Evolutionary conservation across 2,797 vertebrate species (phyloP).

Genomic region (Lacerta viridis): DNA sequence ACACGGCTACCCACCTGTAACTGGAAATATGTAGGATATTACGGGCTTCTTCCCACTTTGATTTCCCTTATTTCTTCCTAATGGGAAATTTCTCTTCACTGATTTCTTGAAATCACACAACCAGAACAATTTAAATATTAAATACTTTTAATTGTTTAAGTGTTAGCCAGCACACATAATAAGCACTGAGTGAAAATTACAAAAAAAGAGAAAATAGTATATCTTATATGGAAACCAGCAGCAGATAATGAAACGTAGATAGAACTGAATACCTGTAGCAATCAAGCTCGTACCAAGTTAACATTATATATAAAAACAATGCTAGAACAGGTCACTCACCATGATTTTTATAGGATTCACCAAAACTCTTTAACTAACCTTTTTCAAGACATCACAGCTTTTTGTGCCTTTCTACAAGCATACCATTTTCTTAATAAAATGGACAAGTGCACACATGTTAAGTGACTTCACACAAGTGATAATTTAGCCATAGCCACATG

Average conservation of each 20-base stretch:
- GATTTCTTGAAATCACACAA: neutral
- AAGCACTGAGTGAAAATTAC: constrained; percentile 13
- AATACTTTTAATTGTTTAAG: constrained; percentile 62
- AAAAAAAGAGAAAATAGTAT: neutral
- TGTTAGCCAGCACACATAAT: neutral
- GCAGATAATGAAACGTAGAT: neutral
- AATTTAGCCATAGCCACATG: neutral
- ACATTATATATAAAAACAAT: neutral
- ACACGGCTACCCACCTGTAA: no score
- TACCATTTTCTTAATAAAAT: neutral
- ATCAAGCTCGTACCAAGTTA: constrained; percentile 18
- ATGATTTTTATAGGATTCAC: constrained; percentile 46
- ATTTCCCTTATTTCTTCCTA: neutral
- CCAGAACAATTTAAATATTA: constrained; percentile 36
- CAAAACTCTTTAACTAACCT: neutral
- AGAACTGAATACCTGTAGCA: constrained; percentile 21
- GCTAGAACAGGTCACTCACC: constrained; percentile 53
- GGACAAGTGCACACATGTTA: neutral
- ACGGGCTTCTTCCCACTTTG: neutral
- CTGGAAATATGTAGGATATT: neutral
- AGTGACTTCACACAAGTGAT: neutral
- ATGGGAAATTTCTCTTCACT: rapidly evolving
- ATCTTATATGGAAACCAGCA: neutral
- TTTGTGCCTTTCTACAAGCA: neutral
- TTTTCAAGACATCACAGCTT: neutral